Base-by-base conservation (phyloP, 2,888 invertebrate genomes). In the Graphium colonna region DNA sequence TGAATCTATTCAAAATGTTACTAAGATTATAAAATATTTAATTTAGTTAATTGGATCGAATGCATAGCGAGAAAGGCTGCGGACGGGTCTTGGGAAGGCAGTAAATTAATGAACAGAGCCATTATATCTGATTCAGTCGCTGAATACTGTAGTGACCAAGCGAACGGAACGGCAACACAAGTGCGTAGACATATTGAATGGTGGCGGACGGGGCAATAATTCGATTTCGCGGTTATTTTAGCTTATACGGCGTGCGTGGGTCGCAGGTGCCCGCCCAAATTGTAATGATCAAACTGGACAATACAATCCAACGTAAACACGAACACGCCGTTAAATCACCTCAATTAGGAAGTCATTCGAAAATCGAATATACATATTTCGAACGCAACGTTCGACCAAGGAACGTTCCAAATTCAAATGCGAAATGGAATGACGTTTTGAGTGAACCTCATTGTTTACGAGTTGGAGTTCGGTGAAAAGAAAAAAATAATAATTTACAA, bases 171-270 rank as follows among this genome's bases (percentile, higher is more conserved):
- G 69, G 69, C 74, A 77, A 75, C 76, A 68, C 63, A 63, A 69
- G 69, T 74, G 71, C 69, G 76, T 77, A 71, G 71, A 72, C 66
- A 69, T 72, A 77, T 73, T 77, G 79, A 77, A 79, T 78, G 70
- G 73, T 62, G 66, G 71, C 68, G 75, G 69, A 72, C 75, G 69
- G 62, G 71, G 71, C 77, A 82, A 80, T 86, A 83, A 86, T 81
- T 84, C 82, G 81, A 84, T 86, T 85, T 82, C 72, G 80, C 75
- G 87, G 86, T 82, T 79, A 83, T 85, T 86, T 82, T 77, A 81
- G 77, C 76, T 73, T 75, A 75, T 77, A 73, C 75, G 71, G 74
- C 66, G 70, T 68, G 69, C 67, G 62, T 59, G 65, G 69, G 76
- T 60, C 77, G 71, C 87, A 88, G 87, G 82, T 86, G 79, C 68